Evolutionary conservation across 1,140 invertebrate genomes (phyloP), one percentile per base, ranked within the genome.

Genomic region (Bombus waltoni): DNA sequence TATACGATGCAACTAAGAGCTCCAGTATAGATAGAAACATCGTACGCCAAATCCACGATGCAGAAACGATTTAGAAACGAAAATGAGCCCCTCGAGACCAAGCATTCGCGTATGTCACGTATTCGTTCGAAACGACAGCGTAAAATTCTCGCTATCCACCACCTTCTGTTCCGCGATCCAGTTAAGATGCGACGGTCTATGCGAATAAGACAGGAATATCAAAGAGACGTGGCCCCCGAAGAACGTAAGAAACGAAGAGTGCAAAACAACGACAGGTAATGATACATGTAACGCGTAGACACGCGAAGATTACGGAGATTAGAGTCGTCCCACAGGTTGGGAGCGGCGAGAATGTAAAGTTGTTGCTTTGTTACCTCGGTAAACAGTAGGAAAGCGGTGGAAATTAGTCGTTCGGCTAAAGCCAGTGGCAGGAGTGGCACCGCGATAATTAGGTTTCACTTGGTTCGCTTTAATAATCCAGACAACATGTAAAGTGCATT

Each of bases 391-490:
- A 88, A 87, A 87, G 72, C 81, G 87, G 68, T 84, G 77, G 53
- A 86, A 80, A 91, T 83, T 87, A 85, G 82, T 87, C 82, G 84
- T 86, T 89, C 87, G 75, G 66, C 68, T 57, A 83, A 73, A 57
- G 81, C 53, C 80, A 72, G 81, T 78, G 68, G 35, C 74, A 77
- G 68, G 65, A 75, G 47, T 81, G 74, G 74, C 62, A 78, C 59
- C 74, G 44, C 42, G 90, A 86, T 91, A 91, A 91, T 91, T 89
- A 87, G 71, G 78, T 91, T 89, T 89, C 83, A 89, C 88, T 87
- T 85, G 71, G 72, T 83, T 76, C 80, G 83, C 81, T 91, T 91
- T 86, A 89, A 90, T 88, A 91, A 91, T 91, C 81, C 74, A 91
- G 71, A 68, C 89, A 74, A 81, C 83, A 82, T 74, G 90, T 66